Percentiles rank a stretch among this genome's conserved stretches.
phyloP scores from a whole-genome alignment of 2,797 vertebrate species.

The Alauda arvensis region DNA sequence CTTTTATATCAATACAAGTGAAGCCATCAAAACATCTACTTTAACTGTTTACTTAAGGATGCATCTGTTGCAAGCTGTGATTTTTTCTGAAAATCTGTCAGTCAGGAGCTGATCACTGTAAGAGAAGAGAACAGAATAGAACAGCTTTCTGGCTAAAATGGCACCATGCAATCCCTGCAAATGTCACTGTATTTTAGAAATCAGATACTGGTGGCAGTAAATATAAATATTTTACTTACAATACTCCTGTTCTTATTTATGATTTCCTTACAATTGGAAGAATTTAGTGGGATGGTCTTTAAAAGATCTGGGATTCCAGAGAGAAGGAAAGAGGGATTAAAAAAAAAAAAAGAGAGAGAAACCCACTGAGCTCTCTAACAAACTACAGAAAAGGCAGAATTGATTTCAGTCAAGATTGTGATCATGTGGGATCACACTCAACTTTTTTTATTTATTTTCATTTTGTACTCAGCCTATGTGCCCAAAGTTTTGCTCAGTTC shows the following conservation, averaged over 20 bases:
- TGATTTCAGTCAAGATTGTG: background rate
- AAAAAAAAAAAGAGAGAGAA: background rate
- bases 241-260: background rate
- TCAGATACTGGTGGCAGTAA: constrained; percentile 1
- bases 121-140: background rate
- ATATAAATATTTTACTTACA: constrained; percentile 39
- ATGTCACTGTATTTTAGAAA: constrained; percentile 7
- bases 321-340: background rate
- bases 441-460: background rate
- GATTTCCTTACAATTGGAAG: background rate
- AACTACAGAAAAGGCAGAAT: background rate
- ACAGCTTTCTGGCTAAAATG: constrained; percentile 10
- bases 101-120: constrained; percentile 3
- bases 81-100: constrained; percentile 34
- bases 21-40: constrained; percentile 46
- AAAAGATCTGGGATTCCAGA: background rate
- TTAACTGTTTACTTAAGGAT: constrained; percentile 46
- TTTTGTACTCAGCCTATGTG: background rate
- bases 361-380: background rate
- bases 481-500: background rate
- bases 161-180: background rate
- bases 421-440: background rate
- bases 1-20: constrained; percentile 15
- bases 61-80: constrained; percentile 34
- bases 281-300: background rate